Base-by-base conservation (phyloP, 2,113 vertebrate species). In the Bettongia penicillata region DNA sequence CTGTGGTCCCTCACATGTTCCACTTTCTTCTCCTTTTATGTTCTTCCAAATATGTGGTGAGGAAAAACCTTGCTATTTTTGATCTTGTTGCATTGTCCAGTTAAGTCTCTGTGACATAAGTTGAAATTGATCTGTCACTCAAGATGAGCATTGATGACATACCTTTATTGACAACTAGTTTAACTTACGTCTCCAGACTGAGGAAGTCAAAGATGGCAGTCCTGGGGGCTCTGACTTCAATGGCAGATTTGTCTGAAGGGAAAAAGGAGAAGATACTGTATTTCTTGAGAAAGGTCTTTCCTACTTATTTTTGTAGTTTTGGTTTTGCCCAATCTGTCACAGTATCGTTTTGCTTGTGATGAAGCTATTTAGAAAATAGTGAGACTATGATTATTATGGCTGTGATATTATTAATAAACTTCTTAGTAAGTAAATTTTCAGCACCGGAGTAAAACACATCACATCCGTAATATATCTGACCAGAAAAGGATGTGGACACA, bases 331-430 rank as follows among this genome's bases (percentile, higher is more conserved):
- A n/a, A 6, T 19, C 43, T 53, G 51, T 91, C 55, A 50, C 43
- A 53, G 9, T 55, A 16, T 24, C 90, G 89, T 94, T 94, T 91
- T 51, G 93, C 55, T 48, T 91, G 96, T 91, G 51, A 51, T 77
- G 68, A 97, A 93, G 3, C 14, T 96, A 0, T 90, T 77, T 89
- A 90, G 50, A 37, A 47, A 94, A 24, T 57, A 12, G 84, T 37
- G 51, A 52, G 14, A 24, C 47, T 95, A 91, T 93, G 91, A 55
- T 61, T 95, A 90, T 93, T 23, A 93, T 47, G 48, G 49, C 89
- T 22, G 3, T 25, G 90, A n/a, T 94, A 8, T 90, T 90, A 37
- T 53, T 89, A 57, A 61, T 91, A 91, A 55, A 61, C 14, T 89
- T 96, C 92, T 55, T 0, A 51, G 3, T 31, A 93, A 94, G 49